phyloP scores from a whole-genome alignment of 2,888 invertebrate genomes.

The Leptarthrus brevirostris region DNA sequence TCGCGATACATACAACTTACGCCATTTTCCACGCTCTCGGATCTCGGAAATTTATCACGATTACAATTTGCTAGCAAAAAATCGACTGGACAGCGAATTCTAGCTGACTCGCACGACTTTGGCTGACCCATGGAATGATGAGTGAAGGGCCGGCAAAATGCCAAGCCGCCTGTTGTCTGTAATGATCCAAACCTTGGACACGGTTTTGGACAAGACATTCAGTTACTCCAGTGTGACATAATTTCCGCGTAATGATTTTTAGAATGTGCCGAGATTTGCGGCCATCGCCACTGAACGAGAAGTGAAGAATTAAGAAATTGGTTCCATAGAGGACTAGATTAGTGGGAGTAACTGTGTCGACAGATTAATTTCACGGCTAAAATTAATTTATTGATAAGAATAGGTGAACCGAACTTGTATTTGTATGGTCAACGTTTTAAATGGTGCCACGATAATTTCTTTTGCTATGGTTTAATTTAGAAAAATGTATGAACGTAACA shows the following conservation, averaged over 20 bases:
- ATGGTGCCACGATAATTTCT: no score
- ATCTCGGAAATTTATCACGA: neutral
- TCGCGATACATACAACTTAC: neutral
- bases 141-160: neutral
- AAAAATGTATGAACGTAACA: no score
- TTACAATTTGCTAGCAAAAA: no score
- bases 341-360: slow-evolving; percentile 19
- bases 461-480: no score
- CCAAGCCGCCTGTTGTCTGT: neutral
- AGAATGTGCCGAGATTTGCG: neutral
- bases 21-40: neutral
- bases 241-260: slow-evolving; percentile 6
- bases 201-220: neutral
- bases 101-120: neutral
- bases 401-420: no score
- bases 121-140: neutral
- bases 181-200: neutral
- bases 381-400: slow-evolving; percentile 41
- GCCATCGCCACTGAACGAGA: no score
- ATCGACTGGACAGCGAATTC: neutral
- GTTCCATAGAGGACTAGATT: slow-evolving; percentile 1
- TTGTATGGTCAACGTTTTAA: no score
- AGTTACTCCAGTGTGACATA: slow-evolving; percentile 35
- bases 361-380: slow-evolving; percentile 42
- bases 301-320: slow-evolving; percentile 7